Base-by-base conservation (phyloP, 2,797 vertebrate species). In the Serranus cabrilla region DNA sequence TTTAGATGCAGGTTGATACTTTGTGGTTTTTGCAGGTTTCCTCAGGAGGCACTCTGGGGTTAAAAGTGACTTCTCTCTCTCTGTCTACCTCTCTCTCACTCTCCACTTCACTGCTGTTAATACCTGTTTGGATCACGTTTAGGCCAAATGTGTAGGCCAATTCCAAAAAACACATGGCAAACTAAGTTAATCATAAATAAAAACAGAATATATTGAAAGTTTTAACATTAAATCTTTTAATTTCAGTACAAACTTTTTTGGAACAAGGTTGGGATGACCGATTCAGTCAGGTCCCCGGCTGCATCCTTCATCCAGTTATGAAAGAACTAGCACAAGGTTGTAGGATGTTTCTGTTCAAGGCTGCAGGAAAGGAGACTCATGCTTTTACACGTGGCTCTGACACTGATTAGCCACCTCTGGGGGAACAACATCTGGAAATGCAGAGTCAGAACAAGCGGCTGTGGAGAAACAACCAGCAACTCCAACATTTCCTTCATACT, bases 11-110 rank as follows among this genome's bases (percentile, higher is more conserved):
- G 47, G 65, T 86, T 82, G 85, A 84, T 80, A 85, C 88, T 89
- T 92, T 95, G 96, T 94, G 95, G 95, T 95, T 96, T 95, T 88
- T 96, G 93, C 94, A 94, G 82, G 87, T 94, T 96, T 96, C 95
- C 94, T 95, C 89, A 89, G 82, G 79, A 91, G 93, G 85, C 86
- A 55, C 5, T 82, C 73, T 91, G 65, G 73, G 60, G 75, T 77
- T 83, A 66, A 82, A 80, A 76, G 71, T 72, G 40, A 55, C 77
- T 43, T 51, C 34, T 52, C 55, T 63, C 62, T 56, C 18, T 61
- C 23, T 71, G 23, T 21, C 39, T 34, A 23, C 13, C 16, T 57
- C 16, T 39, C 65, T 34, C 13, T 54, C 58, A 69, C n/a, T 37
- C 11, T 50, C 34, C 20, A 43, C 16, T 45, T 75, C 51, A 45